Conservation (phyloP, 2,888 invertebrate genomes). For the Lasius platythorax region DNA sequence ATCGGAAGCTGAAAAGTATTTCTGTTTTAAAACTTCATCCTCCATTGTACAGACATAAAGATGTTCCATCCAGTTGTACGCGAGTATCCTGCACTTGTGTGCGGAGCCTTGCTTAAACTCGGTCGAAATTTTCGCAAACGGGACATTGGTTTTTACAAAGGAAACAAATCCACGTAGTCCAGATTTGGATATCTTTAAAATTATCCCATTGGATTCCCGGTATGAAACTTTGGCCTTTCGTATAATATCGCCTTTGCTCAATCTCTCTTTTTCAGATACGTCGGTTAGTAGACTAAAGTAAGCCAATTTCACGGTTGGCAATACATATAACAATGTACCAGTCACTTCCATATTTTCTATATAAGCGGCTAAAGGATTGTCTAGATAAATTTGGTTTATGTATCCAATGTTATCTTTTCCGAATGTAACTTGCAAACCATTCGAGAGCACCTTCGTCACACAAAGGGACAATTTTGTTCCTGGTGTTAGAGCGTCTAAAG, state of each 20-base stretch:
- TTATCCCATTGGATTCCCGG: conserved; percentile 85
- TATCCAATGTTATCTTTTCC: conserved; percentile 86
- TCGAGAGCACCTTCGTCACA: conserved; percentile 84
- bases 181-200: conserved; percentile 75
- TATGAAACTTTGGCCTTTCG: conserved; percentile 87
- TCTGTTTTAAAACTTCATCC: conserved; percentile 87
- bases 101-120: conserved; percentile 86
- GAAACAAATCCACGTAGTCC: conserved; percentile 80
- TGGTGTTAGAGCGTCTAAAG: conserved; percentile 86
- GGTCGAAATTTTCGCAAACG: conserved; percentile 84
- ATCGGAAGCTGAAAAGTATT: conserved; percentile 86
- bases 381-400: conserved; percentile 83
- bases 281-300: conserved; percentile 87
- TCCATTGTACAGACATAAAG: conserved; percentile 91
- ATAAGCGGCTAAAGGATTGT: conserved; percentile 75
- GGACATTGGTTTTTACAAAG: conserved; percentile 77
- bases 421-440: conserved; percentile 86
- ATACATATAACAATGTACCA: conserved; percentile 88
- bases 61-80: conserved; percentile 90
- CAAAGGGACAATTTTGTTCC: conserved; percentile 84
- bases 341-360: conserved; percentile 70
- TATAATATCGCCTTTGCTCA: conserved; percentile 88
- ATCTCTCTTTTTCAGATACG: conserved; percentile 79
- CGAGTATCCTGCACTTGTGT: conserved; percentile 88
- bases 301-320: conserved; percentile 90